Conservation (phyloP, 2,113 vertebrate genomes). For the Phrynocephalus versicolor region DNA sequence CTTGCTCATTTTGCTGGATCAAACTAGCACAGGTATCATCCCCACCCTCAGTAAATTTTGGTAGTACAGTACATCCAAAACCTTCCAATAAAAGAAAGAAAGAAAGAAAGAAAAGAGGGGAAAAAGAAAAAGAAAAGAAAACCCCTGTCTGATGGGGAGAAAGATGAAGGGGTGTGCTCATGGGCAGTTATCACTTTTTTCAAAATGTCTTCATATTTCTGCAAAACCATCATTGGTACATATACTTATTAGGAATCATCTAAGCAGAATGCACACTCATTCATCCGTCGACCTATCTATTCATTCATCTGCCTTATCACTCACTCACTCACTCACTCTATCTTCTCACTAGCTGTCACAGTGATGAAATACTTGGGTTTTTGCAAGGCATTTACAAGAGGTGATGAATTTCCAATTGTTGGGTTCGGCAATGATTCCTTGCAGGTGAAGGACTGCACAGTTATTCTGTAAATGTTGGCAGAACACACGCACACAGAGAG, state of each 20-base stretch:
- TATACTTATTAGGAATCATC: neutral
- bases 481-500: neutral
- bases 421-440: neutral
- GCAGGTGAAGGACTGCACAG: neutral
- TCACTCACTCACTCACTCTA: conserved; percentile 3
- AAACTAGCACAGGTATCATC: too few relatives aligned
- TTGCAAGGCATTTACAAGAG: conserved; percentile 13
- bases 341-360: conserved; percentile 5
- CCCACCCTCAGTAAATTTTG: neutral
- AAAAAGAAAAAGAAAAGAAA: too few relatives aligned
- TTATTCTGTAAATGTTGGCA: conserved; percentile 9
- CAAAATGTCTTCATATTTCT: neutral
- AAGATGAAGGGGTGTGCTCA: neutral
- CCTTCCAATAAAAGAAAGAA: neutral
- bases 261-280: conserved; percentile 7
- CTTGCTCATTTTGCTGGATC: too few relatives aligned
- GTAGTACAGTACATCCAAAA: neutral
- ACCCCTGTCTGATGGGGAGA: too few relatives aligned
- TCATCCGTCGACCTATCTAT: neutral
- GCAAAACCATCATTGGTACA: neutral
- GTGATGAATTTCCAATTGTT: neutral
- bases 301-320: neutral
- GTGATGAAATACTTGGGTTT: conserved; percentile 13
- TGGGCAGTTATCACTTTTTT: neutral
- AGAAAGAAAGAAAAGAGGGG: too few relatives aligned